A percentile compares a stretch with the other conserved stretches of the same genome.
Evolutionary conservation across 2,888 invertebrate species (phyloP).

Genomic region (Argyra leucocephala): DNA sequence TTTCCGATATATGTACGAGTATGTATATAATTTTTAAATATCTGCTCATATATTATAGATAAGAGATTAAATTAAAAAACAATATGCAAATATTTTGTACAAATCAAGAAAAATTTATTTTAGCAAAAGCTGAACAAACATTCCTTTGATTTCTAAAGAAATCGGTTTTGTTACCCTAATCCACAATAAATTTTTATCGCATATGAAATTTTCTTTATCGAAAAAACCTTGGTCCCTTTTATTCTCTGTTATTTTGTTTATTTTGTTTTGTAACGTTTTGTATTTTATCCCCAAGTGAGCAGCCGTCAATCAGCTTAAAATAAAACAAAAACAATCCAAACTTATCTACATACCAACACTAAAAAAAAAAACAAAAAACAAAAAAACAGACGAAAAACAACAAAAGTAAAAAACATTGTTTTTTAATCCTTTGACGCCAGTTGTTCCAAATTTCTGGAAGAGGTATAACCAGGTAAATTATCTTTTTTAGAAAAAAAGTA

Average conservation of each 20-base stretch:
- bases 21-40: no score
- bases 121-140: not conserved
- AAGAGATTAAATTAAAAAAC: no score
- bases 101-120: not conserved
- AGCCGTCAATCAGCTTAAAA: not conserved
- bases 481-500: no score
- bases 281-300: slow-evolving; percentile 2
- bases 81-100: no score
- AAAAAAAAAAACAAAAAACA: not conserved
- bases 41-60: no score
- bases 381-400: not conserved
- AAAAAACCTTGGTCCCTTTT: not conserved
- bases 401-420: not conserved
- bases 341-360: not conserved
- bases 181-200: not conserved
- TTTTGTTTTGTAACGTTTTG: not conserved
- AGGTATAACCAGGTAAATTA: no score
- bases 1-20: no score
- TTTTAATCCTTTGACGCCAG: slow-evolving; percentile 1
- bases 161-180: not conserved
- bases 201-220: not conserved
- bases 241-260: not conserved
- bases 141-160: not conserved
- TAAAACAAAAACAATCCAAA: not conserved
- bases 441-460: not conserved